A percentile compares a stretch with the other conserved stretches of the same genome.
Conservation (phyloP, 2,113 vertebrate species). For the Heterotis niloticus region DNA sequence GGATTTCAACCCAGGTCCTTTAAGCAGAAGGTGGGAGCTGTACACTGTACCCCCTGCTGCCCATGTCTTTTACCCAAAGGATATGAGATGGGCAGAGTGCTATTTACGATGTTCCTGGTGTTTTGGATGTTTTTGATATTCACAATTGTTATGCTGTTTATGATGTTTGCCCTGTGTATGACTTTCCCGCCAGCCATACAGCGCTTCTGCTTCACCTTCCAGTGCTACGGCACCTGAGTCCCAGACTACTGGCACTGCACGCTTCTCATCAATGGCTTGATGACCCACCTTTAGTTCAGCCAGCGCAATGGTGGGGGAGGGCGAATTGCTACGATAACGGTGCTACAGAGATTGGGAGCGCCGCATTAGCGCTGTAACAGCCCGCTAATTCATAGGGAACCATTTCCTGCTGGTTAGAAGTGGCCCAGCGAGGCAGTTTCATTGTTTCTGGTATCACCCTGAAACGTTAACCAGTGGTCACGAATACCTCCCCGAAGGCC, state of each 20-base stretch:
- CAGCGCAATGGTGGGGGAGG: no score
- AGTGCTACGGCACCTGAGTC: background rate
- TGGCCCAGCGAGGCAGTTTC: conserved; percentile 42
- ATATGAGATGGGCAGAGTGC: no score
- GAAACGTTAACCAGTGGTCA: conserved; percentile 44
- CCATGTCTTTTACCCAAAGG: no score
- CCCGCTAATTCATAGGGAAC: conserved; percentile 56
- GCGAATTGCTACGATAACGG: background rate
- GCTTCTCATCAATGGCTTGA: background rate
- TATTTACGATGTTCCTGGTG: no score
- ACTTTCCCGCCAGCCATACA: background rate
- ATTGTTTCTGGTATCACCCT: conserved; percentile 51
- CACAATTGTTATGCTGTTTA: no score
- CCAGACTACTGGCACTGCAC: background rate
- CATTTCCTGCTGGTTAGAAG: conserved; percentile 56
- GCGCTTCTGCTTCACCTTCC: background rate
- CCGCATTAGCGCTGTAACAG: conserved; percentile 62
- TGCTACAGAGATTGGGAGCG: conserved; percentile 52
- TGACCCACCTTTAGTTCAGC: no score
- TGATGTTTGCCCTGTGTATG: no score
- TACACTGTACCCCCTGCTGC: no score
- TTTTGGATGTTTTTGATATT: no score
- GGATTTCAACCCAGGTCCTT: no score
- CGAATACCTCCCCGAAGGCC: background rate
- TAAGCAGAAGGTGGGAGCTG: no score